These are phyloP conservation scores for Electrona antarctica DNA, from an alignment of 2,113 vertebrate genomes.

Conservation along the genomic window DNA sequence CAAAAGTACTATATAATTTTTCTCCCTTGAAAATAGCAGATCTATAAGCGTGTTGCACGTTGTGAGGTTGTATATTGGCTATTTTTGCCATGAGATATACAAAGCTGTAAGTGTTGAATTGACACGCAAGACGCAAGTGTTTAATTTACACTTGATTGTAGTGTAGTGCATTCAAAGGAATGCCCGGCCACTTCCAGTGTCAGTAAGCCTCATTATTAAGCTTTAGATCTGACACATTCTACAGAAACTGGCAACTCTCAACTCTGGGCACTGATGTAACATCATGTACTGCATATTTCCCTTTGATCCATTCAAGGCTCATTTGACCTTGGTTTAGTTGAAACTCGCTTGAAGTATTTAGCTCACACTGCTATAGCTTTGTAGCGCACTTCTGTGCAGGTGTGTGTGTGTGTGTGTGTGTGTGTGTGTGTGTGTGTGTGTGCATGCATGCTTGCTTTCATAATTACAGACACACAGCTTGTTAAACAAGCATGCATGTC, in stretches of 20 bases:
- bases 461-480: constrained; percentile 11
- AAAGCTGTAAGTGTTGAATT: too few relatives aligned
- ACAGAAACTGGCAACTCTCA: background rate
- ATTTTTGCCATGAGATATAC: too few relatives aligned
- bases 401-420: constrained; percentile 1
- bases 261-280: constrained; percentile 3
- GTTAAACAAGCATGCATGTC: constrained; percentile 66
- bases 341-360: constrained; percentile 9
- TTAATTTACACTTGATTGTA: too few relatives aligned
- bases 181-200: too few relatives aligned
- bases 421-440: background rate
- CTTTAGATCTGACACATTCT: background rate
- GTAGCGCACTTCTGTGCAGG: background rate
- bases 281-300: background rate
- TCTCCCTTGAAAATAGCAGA: too few relatives aligned
- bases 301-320: background rate
- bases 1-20: too few relatives aligned
- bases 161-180: too few relatives aligned
- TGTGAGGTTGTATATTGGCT: too few relatives aligned
- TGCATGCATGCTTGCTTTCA: too few relatives aligned
- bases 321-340: constrained; percentile 36
- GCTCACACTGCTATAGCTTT: background rate
- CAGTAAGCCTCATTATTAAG: too few relatives aligned
- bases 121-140: too few relatives aligned
- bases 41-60: too few relatives aligned